Base-by-base conservation (phyloP, 2,797 vertebrate genomes). In the Tokudaia tokunoshimensis region DNA sequence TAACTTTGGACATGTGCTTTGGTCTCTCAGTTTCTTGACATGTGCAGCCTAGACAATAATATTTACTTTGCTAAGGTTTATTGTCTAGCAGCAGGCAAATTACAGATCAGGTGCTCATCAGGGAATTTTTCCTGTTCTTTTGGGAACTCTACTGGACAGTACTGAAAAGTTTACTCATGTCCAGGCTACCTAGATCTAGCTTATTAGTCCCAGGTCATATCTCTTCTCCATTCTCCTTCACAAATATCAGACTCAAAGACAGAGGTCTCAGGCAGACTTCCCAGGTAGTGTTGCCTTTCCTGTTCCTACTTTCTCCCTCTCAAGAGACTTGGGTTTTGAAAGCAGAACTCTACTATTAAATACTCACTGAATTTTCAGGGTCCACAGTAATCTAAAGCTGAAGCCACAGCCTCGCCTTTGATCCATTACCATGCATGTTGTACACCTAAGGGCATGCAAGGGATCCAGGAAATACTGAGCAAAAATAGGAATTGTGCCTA, bases 221-320 rank as follows among this genome's bases (percentile, higher is more conserved):
- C 83, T 57, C 50, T 76, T 83, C 10, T 90, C 76, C 70, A 76
- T 65, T 80, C 29, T 76, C n/a, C 76, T 75, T 79, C 22, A 94
- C 63, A 82, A 92, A 95, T 85, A 70, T 81, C 50, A 93, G 37
- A 72, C 41, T 89, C 75, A 74, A 75, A 96, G 67, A 31, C 14
- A 89, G 9, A 91, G 15, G 22, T 67, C 1, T 67, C 9, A 9
- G 22, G 19, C 24, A 6, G 2, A 72, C 57, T 26, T 80, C 41
- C 82, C n/a, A 91, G 55, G 22, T 10, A 26, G 31, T 12, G 22
- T 24, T 63, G 52, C 22, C 44, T 92, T 94, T 89, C 15, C 26
- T 65, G n/a, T 57, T 92, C 41, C 61, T 37, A 41, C 75, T 63
- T 92, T 83, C 85, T 86, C 85, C 85, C 57, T 82, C 75, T 59